Percentiles rank a stretch among this genome's conserved stretches.
phyloP scores from a whole-genome alignment of 2,113 vertebrate genomes.

The Zingel zingel region DNA sequence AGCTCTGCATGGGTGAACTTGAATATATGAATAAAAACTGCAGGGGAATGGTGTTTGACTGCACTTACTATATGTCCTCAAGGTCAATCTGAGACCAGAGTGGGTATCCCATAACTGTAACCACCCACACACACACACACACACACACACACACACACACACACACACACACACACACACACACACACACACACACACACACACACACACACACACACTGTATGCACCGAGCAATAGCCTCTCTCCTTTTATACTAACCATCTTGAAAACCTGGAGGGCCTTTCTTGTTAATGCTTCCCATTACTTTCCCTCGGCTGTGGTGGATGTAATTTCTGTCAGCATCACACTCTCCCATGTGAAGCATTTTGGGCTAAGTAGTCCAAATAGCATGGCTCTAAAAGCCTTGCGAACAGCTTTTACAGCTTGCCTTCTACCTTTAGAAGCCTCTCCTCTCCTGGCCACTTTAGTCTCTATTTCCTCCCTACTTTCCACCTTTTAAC shows the following conservation, averaged over 20 bases:
- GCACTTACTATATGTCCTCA: conserved; percentile 56
- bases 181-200: neutral
- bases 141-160: neutral
- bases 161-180: neutral
- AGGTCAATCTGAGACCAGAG: conserved; percentile 55
- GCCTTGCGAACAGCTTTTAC: conserved; percentile 72
- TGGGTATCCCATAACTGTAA: neutral
- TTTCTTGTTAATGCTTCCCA: conserved; percentile 67
- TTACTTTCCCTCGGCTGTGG: conserved; percentile 56
- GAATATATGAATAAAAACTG: conserved; percentile 68
- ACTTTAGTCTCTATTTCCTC: conserved; percentile 75
- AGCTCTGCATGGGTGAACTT: conserved; percentile 6
- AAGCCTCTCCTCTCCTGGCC: conserved; percentile 66
- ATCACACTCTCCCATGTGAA: conserved; percentile 39
- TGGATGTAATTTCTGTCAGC: conserved; percentile 64
- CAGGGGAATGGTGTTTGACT: conserved; percentile 42
- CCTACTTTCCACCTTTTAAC: conserved; percentile 70
- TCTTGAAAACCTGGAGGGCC: conserved; percentile 71
- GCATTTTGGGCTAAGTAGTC: conserved; percentile 77
- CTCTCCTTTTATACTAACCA: conserved; percentile 44
- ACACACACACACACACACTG: neutral
- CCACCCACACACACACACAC: too few species aligned
- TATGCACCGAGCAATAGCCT: conserved; percentile 20
- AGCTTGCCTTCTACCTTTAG: conserved; percentile 69
- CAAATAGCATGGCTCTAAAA: conserved; percentile 74